Conservation (phyloP, 2,888 invertebrate genomes). For the Tetrapedia diversipes region DNA sequence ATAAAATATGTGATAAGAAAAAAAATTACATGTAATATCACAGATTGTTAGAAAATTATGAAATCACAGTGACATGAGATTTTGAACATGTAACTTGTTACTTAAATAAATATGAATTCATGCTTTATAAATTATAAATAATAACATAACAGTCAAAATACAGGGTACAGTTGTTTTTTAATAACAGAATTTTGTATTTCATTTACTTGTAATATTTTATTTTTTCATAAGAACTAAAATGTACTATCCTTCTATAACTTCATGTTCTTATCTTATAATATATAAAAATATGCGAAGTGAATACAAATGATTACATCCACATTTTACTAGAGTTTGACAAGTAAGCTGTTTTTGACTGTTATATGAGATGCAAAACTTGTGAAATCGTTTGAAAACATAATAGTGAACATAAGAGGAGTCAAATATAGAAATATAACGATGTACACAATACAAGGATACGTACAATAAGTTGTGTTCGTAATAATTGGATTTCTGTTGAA, state of each 20-base stretch:
- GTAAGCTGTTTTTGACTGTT: constrained; percentile 66
- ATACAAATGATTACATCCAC: constrained; percentile 19
- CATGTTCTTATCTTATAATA: constrained; percentile 46
- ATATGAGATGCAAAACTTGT: constrained; percentile 48
- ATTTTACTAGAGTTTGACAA: constrained; percentile 13
- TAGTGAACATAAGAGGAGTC: constrained; percentile 40
- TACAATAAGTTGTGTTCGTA: constrained; percentile 46
- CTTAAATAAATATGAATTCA: constrained; percentile 66
- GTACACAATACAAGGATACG: constrained; percentile 51
- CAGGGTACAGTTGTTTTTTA: constrained; percentile 38
- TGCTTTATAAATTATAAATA: constrained; percentile 64
- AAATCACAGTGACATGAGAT: constrained; percentile 71
- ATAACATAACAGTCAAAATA: constrained; percentile 68
- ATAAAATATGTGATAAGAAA: constrained; percentile 69
- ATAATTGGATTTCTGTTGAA: constrained; percentile 31
- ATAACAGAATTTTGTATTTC: constrained; percentile 21
- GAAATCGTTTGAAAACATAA: constrained; percentile 53
- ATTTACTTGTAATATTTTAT: constrained; percentile 22
- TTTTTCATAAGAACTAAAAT: constrained; percentile 46
- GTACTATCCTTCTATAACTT: constrained; percentile 33
- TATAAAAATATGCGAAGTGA: constrained; percentile 30
- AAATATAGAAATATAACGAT: constrained; percentile 36
- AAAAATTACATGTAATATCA: constrained; percentile 70
- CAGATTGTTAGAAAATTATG: constrained; percentile 69
- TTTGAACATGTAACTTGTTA: constrained; percentile 60